These are phyloP conservation scores for Petrocephalus schoutedeni DNA, from an alignment of 2,797 vertebrate genomes.

Conservation along the genomic window DNA sequence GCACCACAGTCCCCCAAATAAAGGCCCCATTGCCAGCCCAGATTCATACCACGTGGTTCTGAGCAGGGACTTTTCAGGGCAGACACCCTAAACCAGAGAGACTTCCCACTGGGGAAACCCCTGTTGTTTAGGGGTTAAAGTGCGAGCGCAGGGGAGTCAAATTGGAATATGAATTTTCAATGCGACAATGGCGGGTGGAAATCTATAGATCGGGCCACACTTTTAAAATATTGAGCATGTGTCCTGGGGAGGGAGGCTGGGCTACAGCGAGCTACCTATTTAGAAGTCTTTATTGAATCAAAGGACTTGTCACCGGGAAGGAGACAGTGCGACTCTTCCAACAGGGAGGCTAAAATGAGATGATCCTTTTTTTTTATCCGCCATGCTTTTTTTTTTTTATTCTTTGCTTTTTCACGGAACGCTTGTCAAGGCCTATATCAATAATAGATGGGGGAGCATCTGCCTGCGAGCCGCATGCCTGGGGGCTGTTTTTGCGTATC, in stretches of 20 bases:
- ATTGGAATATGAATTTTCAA: slow-evolving; percentile 12
- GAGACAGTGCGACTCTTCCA: slow-evolving; percentile 13
- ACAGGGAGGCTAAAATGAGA: slow-evolving; percentile 22
- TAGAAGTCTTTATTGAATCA: slow-evolving; percentile 33
- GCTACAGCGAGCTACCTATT: slow-evolving; percentile 9
- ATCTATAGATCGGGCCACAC: not conserved
- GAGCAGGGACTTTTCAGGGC: not conserved
- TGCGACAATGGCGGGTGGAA: not conserved
- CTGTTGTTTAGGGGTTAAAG: not conserved
- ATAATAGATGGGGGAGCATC: slow-evolving; percentile 65
- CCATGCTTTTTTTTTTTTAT: slow-evolving; percentile 18
- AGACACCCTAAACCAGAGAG: not conserved
- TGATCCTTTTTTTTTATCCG: slow-evolving; percentile 13
- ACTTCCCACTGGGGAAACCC: not conserved
- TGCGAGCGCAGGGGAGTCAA: not conserved
- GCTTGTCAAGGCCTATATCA: slow-evolving; percentile 64
- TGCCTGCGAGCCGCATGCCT: slow-evolving; percentile 60
- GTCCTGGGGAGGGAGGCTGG: not conserved
- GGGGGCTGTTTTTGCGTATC: slow-evolving; percentile 69
- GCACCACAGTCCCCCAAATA: not conserved
- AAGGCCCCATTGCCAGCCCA: not conserved
- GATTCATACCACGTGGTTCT: not conserved
- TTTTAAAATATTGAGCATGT: slow-evolving; percentile 21
- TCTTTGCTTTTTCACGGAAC: slow-evolving; percentile 45
- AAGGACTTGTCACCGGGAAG: slow-evolving; percentile 31